Base-by-base conservation (phyloP, 2,888 invertebrate species). In the Clostera curtula region DNA sequence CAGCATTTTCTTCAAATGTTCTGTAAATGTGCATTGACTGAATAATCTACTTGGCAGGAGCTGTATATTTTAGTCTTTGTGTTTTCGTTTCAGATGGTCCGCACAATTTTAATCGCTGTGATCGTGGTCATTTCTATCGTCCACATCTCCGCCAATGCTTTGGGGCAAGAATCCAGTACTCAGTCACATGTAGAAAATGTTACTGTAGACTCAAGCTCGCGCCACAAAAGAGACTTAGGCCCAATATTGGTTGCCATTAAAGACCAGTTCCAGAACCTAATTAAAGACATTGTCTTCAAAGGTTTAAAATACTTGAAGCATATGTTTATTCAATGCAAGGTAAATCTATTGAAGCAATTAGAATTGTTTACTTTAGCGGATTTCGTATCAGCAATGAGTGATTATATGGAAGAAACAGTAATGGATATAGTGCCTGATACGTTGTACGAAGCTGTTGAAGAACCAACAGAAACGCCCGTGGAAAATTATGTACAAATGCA, bases 321-420 rank as follows among this genome's bases (percentile, higher is more conserved):
- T 3, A 45, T 57, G 7, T 38, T 63, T 1, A 34, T 49, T 2
- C 45, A 56, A 7, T 50, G 55, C n/a, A 74, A 65, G 45, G 32
- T 56, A n/a, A 56, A 52, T 11, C 12, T 75, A 2, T 33, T 72
- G 3, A 61, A 52, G 18, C 66, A 55, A 34, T 44, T 74, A 3
- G 56, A 55, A 22, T 42, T 41, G 5, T 63, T 60, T 21, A 61
- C 66, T 0, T 20, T 75, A 3, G 53, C 67, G 2, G 66, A 71
- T 30, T 34, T 70, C 3, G 46, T 72, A 2, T 49, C 56, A 13
- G 35, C 46, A 2, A 21, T 58, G 2, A 54, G 70, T 18, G 60
- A 70, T 24, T 58, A 61, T 11, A 36, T 71, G 1, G 40, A 46
- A 11, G 58, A 60, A 19, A 50, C 68, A n/a, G 40, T 66, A 0